Base-by-base conservation (phyloP, 2,797 vertebrate species). In the Neosilurus hyrtlii region DNA sequence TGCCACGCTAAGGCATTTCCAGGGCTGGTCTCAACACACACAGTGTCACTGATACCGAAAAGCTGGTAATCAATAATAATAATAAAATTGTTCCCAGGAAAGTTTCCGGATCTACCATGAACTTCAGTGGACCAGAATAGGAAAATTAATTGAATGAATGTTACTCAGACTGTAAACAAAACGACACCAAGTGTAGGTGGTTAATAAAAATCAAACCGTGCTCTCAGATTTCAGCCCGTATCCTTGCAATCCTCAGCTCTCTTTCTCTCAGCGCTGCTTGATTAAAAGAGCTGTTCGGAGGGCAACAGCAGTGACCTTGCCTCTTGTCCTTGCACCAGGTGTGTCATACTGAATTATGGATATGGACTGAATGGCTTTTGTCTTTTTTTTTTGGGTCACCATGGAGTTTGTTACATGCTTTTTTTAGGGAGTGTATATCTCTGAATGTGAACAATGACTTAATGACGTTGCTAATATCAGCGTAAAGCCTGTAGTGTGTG, bases 21-120 rank as follows among this genome's bases (percentile, higher is more conserved):
- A 75, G 88, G 67, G 86, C 86, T 83, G 87, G 87, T 89, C 90
- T 90, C 89, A 90, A 87, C 67, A 80, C 68, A 76, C 83, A 63
- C 56, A 9, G 54, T 35, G 79, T 87, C 85, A 84, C 87, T 83
- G 37, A 87, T 86, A 83, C 66, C 16, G 51, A 80, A 26, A 79
- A 30, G 30, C 26, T 52, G 68, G 35, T 24, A 57, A 57, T 72
- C 20, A 77, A 77, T 61, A 14, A 43, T 43, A 43, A 43, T 43
- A 43, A 43, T 43, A 43, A 43, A 30, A 30, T 30, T 70, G 11
- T n/a, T 49, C 68, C 68, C 6, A 9, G n/a, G 7, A 51, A n/a
- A 24, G 65, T 7, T 15, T 66, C 30, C 24, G 14, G 63, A 51
- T 24, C 37, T 51, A 24, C 35, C 3, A 4, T 43, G 63, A 67